Base-by-base conservation (phyloP, 1,140 invertebrate genomes). In the Pinna nobilis region DNA sequence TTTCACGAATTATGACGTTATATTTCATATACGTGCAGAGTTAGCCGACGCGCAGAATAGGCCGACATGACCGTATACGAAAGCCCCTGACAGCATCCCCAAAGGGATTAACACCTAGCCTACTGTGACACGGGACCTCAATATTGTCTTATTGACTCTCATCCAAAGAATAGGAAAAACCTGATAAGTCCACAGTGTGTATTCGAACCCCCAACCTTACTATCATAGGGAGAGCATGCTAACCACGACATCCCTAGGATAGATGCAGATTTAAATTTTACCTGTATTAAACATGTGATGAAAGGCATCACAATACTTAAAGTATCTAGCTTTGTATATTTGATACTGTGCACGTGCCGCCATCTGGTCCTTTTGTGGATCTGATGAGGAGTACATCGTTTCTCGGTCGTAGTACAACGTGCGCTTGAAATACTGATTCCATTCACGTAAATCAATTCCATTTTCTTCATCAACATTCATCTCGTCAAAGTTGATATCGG, bases 401-500 rank as follows among this genome's bases (percentile, higher is more conserved):
- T 33, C 13, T 33, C 33, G 15, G 18, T 33, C 28, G 55, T 35
- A n/a, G 18, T 25, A 59, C 30, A 59, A 6, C 23, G 9, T 15
- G 23, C 55, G 30, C 5, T 59, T 20, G 9, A 25, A 11, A 59
- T 25, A 59, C 3, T 13, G 9, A 59, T 59, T 59, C 20, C 33
- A 2, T 0, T 33, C 30, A 6, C 55, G 20, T 13, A 15, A 15
- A 18, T 59, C 32, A 33, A 59, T 6, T 30, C 18, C 77, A 9
- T 74, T 77, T 49, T 49, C 50, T 0, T 37, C 23, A 5, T 35
- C 28, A 1, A 66, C 51, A 41, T 68, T 76, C 4, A 77, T n/a
- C 51, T 65, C 81, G 3, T 82, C 74, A 23, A 77, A 74, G 11
- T 59, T 39, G 18, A 75, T 13, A 41, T 81, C 81, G 25, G 81